Conservation (phyloP, 2,113 vertebrate species). For the Anthoscopus minutus region DNA sequence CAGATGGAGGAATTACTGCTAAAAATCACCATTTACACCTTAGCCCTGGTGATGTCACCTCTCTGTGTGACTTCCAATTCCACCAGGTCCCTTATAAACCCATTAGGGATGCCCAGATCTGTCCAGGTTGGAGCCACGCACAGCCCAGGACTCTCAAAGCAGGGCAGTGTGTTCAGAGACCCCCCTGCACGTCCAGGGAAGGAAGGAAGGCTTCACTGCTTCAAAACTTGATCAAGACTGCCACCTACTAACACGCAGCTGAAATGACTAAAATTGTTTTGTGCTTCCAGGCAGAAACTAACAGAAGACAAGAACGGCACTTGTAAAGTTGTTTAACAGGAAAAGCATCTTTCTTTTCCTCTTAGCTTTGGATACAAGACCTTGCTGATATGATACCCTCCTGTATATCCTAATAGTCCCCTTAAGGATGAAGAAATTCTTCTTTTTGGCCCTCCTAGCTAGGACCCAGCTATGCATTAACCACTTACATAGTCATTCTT, state of each 20-base stretch:
- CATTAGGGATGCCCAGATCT: background rate
- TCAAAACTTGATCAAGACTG: conserved; percentile 70
- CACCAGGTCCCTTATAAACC: background rate
- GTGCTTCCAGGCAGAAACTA: background rate
- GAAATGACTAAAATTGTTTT: conserved; percentile 2
- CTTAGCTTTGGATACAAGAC: background rate
- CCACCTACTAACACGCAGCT: conserved; percentile 55
- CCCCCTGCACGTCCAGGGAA: background rate
- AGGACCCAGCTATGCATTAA: background rate
- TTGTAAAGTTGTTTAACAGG: background rate
- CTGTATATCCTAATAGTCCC: background rate
- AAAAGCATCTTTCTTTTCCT: background rate
- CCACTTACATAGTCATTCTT: background rate
- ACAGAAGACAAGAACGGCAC: background rate
- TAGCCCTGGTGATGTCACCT: background rate
- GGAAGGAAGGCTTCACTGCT: background rate
- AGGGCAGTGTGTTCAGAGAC: background rate
- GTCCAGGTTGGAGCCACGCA: background rate
- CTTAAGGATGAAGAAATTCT: background rate
- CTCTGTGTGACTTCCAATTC: background rate
- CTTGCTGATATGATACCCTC: background rate
- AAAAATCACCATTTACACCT: background rate
- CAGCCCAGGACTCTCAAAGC: background rate
- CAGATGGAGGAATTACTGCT: background rate
- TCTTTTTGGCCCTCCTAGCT: background rate